Conservation (phyloP, 2,797 vertebrate species). For the Arremon aurantiirostris region DNA sequence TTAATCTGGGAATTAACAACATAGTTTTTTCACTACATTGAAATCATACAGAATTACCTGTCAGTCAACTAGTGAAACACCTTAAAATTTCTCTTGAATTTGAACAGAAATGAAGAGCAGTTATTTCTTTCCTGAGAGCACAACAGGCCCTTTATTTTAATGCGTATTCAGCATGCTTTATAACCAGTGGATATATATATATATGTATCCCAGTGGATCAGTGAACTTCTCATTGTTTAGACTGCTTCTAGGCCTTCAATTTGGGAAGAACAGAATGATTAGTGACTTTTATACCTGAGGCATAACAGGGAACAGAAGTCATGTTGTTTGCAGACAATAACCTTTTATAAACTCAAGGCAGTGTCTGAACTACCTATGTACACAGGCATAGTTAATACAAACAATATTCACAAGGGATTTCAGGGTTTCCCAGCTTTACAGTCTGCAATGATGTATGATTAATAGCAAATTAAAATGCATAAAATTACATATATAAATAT, state of each 20-base stretch:
- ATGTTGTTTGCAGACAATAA: neutral
- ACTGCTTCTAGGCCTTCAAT: neutral
- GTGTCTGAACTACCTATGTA: neutral
- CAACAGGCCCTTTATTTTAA: neutral
- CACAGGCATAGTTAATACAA: neutral
- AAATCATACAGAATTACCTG: neutral
- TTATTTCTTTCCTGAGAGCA: neutral
- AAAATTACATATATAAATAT: neutral
- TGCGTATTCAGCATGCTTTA: neutral
- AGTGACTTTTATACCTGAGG: neutral
- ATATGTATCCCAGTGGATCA: neutral
- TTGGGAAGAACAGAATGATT: neutral
- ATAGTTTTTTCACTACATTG: neutral
- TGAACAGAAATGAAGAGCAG: neutral
- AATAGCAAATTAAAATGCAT: neutral
- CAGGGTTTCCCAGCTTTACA: neutral
- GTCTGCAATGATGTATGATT: neutral
- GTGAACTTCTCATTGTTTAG: neutral
- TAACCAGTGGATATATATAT: too few relatives aligned
- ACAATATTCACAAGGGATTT: neutral
- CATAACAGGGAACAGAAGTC: neutral
- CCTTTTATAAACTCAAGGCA: neutral
- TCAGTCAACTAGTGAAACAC: neutral
- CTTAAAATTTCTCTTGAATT: neutral
- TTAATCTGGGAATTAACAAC: neutral